Percentiles rank a stretch among this genome's conserved stretches.
phyloP scores from a whole-genome alignment of 2,113 vertebrate species.

The Lichenostomus cassidix region DNA sequence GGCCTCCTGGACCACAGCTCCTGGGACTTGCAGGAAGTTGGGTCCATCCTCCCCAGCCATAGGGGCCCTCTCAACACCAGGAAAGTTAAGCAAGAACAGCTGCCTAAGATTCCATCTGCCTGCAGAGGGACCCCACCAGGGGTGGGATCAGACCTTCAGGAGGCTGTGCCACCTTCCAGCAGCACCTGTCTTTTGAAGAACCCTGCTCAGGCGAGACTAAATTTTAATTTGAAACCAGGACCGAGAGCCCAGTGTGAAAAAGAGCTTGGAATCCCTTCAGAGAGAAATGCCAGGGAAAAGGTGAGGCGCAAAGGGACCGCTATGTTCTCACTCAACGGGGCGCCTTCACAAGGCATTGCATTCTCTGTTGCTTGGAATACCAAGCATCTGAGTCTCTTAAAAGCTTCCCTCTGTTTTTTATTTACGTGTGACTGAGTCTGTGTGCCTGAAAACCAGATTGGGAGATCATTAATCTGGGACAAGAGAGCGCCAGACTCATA shows the following conservation, averaged over 20 bases:
- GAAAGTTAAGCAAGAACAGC: not conserved
- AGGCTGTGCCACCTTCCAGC: not conserved
- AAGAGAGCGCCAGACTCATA: conserved; percentile 3
- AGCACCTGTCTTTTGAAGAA: not conserved
- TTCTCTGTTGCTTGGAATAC: conserved; percentile 23
- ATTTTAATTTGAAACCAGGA: not conserved
- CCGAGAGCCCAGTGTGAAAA: not conserved
- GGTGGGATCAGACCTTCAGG: not conserved
- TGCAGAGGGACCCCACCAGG: not conserved
- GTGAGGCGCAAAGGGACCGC: not conserved
- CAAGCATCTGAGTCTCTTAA: conserved; percentile 40
- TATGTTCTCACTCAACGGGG: not conserved
- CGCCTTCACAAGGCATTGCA: not conserved
- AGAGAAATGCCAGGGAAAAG: not conserved
- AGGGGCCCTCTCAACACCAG: not conserved
- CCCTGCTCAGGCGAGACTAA: not conserved
- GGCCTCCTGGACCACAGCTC: not conserved
- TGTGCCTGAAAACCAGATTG: conserved; percentile 56
- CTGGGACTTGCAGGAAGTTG: not conserved
- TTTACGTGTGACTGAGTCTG: conserved; percentile 29
- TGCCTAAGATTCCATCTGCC: not conserved
- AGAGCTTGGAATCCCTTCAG: not conserved
- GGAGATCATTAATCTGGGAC: conserved; percentile 47
- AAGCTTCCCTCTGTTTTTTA: conserved; percentile 63
- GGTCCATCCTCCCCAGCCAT: not conserved